Evolutionary conservation across 2,797 vertebrate species (phyloP).

Genomic region (Epinephelus awoara): DNA sequence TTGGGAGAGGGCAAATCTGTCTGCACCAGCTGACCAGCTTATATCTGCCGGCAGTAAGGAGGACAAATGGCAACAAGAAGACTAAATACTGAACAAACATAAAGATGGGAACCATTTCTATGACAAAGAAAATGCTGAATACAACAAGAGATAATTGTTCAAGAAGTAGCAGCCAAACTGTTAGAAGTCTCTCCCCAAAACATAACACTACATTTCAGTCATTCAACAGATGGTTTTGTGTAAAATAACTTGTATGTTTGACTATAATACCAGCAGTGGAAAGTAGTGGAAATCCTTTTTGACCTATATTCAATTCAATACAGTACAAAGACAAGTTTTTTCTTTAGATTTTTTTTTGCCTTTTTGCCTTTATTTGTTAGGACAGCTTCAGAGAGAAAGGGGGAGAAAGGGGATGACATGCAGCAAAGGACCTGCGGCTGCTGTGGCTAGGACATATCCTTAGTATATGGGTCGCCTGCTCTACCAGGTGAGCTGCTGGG

Average conservation of each 20-base stretch:
- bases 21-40: conserved; percentile 32
- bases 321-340: too few species aligned
- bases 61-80: not conserved
- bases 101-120: not conserved
- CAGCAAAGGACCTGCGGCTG: too few species aligned
- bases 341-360: too few species aligned
- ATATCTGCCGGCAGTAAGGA: conserved; percentile 2
- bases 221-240: not conserved
- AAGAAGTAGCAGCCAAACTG: not conserved
- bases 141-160: not conserved
- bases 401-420: too few species aligned
- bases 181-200: not conserved
- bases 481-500: too few species aligned
- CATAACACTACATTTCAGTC: not conserved
- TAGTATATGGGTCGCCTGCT: too few species aligned
- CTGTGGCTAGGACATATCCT: too few species aligned
- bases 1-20: conserved; percentile 42
- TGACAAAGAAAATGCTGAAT: not conserved
- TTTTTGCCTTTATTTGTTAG: too few species aligned
- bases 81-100: conserved; percentile 6
- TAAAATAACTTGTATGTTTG: not conserved
- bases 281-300: too few species aligned
- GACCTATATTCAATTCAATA: too few species aligned
- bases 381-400: too few species aligned
- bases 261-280: too few species aligned